Conservation (phyloP, 2,113 vertebrate species). For the Engystomops pustulosus region DNA sequence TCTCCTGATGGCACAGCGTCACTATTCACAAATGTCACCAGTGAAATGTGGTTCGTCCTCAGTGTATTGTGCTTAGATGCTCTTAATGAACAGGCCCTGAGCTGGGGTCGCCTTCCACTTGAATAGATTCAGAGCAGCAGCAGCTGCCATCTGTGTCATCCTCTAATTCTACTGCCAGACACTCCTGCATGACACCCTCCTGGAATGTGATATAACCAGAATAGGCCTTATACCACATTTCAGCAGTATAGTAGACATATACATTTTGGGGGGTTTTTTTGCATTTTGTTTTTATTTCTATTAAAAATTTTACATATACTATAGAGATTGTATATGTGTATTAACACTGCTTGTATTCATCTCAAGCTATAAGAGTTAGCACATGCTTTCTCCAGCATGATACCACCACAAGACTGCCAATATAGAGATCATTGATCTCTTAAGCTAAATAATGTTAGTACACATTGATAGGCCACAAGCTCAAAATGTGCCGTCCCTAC, state of each 20-base stretch:
- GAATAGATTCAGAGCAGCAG: slow-evolving; percentile 31
- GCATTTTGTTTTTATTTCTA: background rate
- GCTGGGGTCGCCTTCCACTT: slow-evolving; percentile 31
- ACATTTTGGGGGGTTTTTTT: too few species aligned
- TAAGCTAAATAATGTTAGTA: background rate
- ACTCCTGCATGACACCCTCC: background rate
- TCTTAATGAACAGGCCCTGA: slow-evolving; percentile 49
- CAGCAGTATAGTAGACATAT: too few species aligned
- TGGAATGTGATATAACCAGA: background rate
- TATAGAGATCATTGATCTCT: background rate
- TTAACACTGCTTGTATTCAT: too few species aligned
- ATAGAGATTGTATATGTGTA: too few species aligned
- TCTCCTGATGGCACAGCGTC: slow-evolving; percentile 64
- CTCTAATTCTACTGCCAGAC: background rate
- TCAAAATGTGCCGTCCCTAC: background rate
- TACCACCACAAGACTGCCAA: too few species aligned
- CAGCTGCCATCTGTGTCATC: slow-evolving; percentile 45
- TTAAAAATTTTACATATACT: too few species aligned
- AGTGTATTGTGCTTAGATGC: slow-evolving; percentile 31
- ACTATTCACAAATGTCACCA: slow-evolving; percentile 68
- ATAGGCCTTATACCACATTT: too few species aligned
- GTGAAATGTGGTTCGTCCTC: slow-evolving; percentile 44
- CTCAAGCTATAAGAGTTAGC: too few species aligned
- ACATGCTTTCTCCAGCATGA: too few species aligned
- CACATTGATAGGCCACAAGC: background rate